phyloP scores from a whole-genome alignment of 2,113 vertebrate species.

The Fregetta grallaria region DNA sequence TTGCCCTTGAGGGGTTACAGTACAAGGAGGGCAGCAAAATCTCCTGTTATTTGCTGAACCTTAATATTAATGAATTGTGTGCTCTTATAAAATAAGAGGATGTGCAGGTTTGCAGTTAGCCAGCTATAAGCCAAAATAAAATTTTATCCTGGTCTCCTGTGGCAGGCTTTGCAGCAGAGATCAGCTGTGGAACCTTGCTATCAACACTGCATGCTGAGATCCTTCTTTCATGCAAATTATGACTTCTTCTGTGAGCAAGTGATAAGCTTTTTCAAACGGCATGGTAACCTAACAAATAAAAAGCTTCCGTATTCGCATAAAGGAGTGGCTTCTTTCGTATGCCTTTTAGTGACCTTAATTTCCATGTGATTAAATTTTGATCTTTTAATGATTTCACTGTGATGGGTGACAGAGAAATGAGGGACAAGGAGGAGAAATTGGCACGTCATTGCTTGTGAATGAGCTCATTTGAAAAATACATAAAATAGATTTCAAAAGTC shows the following conservation, averaged over 20 bases:
- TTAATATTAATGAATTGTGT: background rate
- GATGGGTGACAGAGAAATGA: background rate
- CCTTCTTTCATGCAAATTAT: constrained; percentile 43
- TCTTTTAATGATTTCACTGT: background rate
- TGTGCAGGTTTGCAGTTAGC: background rate
- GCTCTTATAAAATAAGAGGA: background rate
- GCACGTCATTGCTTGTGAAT: background rate
- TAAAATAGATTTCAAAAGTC: constrained; percentile 27
- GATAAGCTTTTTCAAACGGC: constrained; percentile 30
- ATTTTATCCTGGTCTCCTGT: background rate
- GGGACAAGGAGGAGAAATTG: background rate
- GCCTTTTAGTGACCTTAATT: background rate
- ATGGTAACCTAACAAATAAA: background rate
- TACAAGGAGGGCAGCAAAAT: background rate
- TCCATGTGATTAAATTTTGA: background rate
- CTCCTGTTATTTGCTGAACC: background rate
- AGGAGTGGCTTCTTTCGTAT: background rate
- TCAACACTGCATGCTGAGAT: background rate
- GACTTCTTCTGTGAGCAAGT: constrained; percentile 20
- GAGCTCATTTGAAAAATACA: constrained; percentile 2
- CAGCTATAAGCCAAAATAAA: background rate
- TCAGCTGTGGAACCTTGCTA: background rate
- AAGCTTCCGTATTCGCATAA: background rate
- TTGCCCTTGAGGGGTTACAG: background rate
- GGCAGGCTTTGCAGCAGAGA: background rate